Evolutionary conservation across 2,888 invertebrate species (phyloP), one percentile per base, ranked within the genome.

Genomic region (Molanna angustata): DNA sequence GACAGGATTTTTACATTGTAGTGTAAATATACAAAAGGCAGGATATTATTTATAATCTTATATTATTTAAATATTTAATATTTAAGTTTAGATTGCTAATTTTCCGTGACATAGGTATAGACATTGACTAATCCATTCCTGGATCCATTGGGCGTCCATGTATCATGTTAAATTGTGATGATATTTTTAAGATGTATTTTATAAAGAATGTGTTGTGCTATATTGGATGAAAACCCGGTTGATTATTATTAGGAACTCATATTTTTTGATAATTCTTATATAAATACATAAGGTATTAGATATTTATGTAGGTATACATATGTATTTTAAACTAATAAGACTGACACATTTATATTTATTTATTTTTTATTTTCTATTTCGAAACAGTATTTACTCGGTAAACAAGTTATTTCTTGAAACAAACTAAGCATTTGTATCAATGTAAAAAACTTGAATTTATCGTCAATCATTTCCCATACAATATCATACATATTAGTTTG

Each of bases 21-120:
- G 37, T 50, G 43, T 43, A 50, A 50, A 50, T 50, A 50, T 32
- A 44, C 13, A 14, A 18, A 44, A 27, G 32, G 32, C 44, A 19
- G n/a, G n/a, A n/a, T n/a, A n/a, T n/a, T n/a, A n/a, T n/a, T n/a
- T n/a, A n/a, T n/a, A n/a, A n/a, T n/a, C n/a, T 13, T 22, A 44
- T 32, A 44, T 44, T 32, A 44, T 44, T 32, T 44, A 32, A 32
- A 44, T 32, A 27, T 18, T 32, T 27, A 32, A 27, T 32, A 32
- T 32, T 44, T 32, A 2, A 44, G 19, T 44, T 32, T 19, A 32
- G 7, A 27, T 44, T 13, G 32, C 27, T 44, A 16, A 16, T 20
- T 41, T 43, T 21, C 7, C 14, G 42, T 22, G 42, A 32, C 33
- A 11, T 32, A 31, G 32, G 14, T 22, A 2, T 43, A 27, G 27